These are phyloP conservation scores for pig (Sus scrofa) DNA, from an alignment of 2,113 vertebrate species.

Conservation along the genomic window DNA sequence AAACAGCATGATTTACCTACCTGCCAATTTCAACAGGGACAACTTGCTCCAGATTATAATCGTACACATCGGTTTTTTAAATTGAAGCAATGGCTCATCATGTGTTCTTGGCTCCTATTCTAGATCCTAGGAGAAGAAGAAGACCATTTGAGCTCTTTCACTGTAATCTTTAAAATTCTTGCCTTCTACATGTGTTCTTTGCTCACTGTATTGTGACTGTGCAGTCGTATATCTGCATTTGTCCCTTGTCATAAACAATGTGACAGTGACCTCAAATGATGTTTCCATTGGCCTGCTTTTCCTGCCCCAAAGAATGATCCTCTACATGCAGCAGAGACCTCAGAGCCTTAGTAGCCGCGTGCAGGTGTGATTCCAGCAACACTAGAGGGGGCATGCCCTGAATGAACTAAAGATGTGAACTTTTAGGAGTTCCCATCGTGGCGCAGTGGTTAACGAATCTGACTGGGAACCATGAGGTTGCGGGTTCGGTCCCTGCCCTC, in stretches of 20 bases:
- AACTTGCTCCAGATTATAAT: too few relatives aligned
- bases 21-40: background rate
- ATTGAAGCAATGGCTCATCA: accelerated
- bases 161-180: background rate
- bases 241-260: background rate
- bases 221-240: background rate
- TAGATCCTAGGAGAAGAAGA: background rate
- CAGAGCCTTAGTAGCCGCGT: background rate
- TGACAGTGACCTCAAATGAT: background rate
- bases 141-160: background rate
- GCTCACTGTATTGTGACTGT: background rate
- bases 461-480: too few relatives aligned
- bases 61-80: background rate
- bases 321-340: background rate
- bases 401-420: background rate
- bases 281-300: background rate
- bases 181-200: background rate
- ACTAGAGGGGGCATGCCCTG: background rate
- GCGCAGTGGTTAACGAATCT: too few relatives aligned
- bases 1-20: background rate
- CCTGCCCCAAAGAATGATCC: background rate
- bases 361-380: background rate
- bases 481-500: too few relatives aligned
- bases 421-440: background rate
- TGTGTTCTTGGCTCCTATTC: background rate